phyloP scores from a whole-genome alignment of 2,797 vertebrate genomes.

The Poecilia wingei region DNA sequence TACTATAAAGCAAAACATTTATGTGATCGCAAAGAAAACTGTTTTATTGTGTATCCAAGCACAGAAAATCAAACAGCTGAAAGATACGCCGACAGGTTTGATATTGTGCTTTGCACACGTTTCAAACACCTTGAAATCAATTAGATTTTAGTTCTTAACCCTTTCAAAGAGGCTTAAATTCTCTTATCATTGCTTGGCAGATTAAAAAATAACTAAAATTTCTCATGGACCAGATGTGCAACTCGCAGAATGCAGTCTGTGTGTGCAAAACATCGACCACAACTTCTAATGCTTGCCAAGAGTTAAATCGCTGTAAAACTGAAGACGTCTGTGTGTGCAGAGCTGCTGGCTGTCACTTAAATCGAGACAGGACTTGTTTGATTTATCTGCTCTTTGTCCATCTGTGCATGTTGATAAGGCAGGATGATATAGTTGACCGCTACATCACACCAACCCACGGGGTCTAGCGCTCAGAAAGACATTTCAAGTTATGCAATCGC shows the following conservation, averaged over 20 bases:
- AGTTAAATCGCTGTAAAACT: slow-evolving; percentile 28
- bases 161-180: slow-evolving; percentile 43
- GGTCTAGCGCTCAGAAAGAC: slow-evolving; percentile 56
- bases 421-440: slow-evolving; percentile 56
- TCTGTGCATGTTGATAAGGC: slow-evolving; percentile 45
- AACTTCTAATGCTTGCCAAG: slow-evolving; percentile 54
- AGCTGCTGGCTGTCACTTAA: slow-evolving; percentile 59
- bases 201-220: slow-evolving; percentile 30
- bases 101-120: slow-evolving; percentile 21
- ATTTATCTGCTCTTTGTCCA: slow-evolving; percentile 26
- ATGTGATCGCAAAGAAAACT: neutral
- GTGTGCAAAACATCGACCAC: slow-evolving; percentile 20
- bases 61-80: slow-evolving; percentile 2
- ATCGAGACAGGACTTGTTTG: neutral
- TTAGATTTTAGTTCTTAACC: slow-evolving; percentile 21
- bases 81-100: slow-evolving; percentile 3
- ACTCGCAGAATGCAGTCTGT: slow-evolving; percentile 13
- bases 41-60: slow-evolving; percentile 1
- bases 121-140: slow-evolving; percentile 28
- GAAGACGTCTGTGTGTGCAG: slow-evolving; percentile 29
- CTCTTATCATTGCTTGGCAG: slow-evolving; percentile 32
- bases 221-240: neutral
- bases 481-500: slow-evolving; percentile 63
- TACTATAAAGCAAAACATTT: neutral
- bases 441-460: slow-evolving; percentile 68